Evolutionary conservation across 2,888 invertebrate species (phyloP).

Genomic region (Tinea pellionella): DNA sequence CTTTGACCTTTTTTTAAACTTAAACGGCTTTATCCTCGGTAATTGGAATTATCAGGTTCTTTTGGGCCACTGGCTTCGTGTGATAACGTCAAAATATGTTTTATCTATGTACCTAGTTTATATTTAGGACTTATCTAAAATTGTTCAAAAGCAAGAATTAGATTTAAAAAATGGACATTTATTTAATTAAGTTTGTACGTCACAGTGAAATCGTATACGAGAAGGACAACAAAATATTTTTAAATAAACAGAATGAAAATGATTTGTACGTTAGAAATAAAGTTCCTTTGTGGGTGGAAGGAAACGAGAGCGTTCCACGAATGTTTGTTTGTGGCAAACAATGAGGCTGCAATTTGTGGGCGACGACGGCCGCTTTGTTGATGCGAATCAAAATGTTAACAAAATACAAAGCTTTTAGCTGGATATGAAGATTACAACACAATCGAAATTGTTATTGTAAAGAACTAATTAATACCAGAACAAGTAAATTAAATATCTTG

Average conservation of each 20-base stretch:
- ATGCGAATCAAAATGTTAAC: constrained; percentile 55
- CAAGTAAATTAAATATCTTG: no score
- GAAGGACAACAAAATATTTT: neutral
- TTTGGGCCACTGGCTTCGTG: neutral
- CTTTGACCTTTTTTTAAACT: constrained; percentile 17
- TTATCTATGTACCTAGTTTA: no score
- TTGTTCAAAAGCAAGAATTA: no score
- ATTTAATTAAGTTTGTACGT: neutral
- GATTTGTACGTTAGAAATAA: constrained; percentile 26
- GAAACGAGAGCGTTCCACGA: constrained; percentile 41
- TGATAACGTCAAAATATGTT: neutral
- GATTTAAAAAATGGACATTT: no score
- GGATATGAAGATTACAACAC: constrained; percentile 16
- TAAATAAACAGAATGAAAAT: constrained; percentile 39
- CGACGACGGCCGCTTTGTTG: constrained; percentile 49
- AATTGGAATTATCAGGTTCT: constrained; percentile 15
- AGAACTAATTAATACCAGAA: no score
- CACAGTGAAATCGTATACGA: neutral
- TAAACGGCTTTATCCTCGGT: constrained; percentile 14
- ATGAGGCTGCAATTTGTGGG: constrained; percentile 63
- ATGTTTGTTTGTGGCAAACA: constrained; percentile 61
- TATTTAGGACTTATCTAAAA: no score
- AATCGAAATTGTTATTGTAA: constrained; percentile 33
- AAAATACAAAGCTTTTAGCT: constrained; percentile 37
- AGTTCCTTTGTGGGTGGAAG: constrained; percentile 51